phyloP scores from a whole-genome alignment of 92 coral and sea anemone genomes.

The Palythoa heliodiscus region DNA sequence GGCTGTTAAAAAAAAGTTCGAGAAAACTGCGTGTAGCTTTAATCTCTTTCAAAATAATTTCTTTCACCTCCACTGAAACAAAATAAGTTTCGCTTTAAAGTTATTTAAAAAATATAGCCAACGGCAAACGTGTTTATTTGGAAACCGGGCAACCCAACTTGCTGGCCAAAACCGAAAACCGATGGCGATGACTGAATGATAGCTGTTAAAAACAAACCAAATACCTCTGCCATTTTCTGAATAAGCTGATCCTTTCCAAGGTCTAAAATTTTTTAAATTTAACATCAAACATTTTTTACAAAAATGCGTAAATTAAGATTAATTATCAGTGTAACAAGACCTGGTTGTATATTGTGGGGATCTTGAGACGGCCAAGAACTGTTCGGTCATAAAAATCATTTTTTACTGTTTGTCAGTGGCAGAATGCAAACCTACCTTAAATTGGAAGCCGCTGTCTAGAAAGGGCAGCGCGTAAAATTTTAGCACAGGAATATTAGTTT shows the following conservation, averaged over 20 bases:
- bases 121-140: not conserved
- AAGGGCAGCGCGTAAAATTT: not conserved
- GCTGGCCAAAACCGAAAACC: not conserved
- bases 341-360: not conserved
- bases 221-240: not conserved
- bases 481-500: not conserved
- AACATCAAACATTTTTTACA: not conserved
- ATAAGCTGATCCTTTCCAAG: not conserved
- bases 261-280: not conserved
- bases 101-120: not conserved
- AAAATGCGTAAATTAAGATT: constrained; percentile 11
- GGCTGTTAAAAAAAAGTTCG: too few relatives aligned
- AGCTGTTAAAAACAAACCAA: not conserved
- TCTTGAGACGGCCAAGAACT: not conserved
- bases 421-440: constrained; percentile 1
- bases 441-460: not conserved
- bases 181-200: not conserved
- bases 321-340: not conserved
- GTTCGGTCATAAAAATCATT: not conserved
- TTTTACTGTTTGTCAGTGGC: not conserved
- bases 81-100: too few relatives aligned
- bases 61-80: not conserved
- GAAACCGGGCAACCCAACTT: constrained; percentile 27
- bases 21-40: too few relatives aligned
- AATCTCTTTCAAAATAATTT: too few relatives aligned